Percentiles rank a stretch among this genome's conserved stretches.
Evolutionary conservation across 2,113 vertebrate species (phyloP).

Genomic region (Pseudopipra pipra): DNA sequence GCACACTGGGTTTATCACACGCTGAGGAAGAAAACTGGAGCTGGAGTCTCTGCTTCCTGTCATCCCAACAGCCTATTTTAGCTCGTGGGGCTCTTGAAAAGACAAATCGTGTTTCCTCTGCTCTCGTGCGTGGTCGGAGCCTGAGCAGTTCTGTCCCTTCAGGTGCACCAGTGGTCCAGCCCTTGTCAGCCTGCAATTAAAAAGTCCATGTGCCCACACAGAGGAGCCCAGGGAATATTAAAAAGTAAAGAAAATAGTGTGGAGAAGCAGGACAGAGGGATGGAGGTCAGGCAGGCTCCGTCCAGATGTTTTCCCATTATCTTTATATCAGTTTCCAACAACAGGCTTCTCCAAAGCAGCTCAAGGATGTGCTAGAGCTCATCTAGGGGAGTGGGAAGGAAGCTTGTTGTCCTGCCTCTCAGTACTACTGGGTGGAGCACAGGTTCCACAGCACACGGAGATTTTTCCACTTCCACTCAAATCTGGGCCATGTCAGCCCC

Average conservation of each 20-base stretch:
- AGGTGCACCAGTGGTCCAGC: not conserved
- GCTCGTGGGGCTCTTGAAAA: not conserved
- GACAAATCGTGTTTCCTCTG: not conserved
- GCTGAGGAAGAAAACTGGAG: conserved; percentile 3
- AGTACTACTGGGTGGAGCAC: not conserved
- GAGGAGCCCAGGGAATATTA: not conserved
- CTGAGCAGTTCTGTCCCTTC: not conserved
- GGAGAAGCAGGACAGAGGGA: rapidly evolving
- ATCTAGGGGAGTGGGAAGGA: not conserved
- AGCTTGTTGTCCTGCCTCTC: not conserved
- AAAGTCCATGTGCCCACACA: rapidly evolving
- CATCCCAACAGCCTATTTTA: conserved; percentile 36
- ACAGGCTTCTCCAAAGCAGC: not conserved
- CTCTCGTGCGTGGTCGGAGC: rapidly evolving
- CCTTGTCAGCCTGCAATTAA: not conserved
- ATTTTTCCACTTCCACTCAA: not conserved
- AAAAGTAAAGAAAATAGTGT: not conserved
- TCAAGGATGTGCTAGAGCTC: not conserved
- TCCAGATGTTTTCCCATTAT: not conserved
- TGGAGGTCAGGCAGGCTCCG: not conserved
- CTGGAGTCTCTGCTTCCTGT: conserved; percentile 41
- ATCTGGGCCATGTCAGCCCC: not conserved
- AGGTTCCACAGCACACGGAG: not conserved
- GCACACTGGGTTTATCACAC: not conserved
- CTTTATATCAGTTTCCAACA: not conserved